These are phyloP conservation scores for Ligdia adustata DNA, from an alignment of 2,888 invertebrate species.

Conservation along the genomic window DNA sequence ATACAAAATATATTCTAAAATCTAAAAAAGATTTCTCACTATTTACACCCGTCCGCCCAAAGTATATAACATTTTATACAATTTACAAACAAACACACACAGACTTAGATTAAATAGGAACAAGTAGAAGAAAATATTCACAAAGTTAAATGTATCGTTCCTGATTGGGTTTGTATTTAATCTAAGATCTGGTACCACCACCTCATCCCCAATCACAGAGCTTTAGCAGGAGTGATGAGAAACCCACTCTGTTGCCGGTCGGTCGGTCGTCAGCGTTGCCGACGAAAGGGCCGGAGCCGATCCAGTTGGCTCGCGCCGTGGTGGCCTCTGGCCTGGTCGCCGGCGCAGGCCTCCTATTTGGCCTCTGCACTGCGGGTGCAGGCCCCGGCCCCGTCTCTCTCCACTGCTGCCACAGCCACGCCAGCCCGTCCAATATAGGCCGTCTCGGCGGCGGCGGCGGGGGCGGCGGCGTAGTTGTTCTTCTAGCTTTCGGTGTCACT, in stretches of 20 bases:
- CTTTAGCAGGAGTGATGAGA: constrained; percentile 73
- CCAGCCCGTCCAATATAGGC: constrained; percentile 82
- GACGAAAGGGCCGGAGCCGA: constrained; percentile 79
- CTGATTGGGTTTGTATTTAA: constrained; percentile 56
- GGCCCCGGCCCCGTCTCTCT: constrained; percentile 78
- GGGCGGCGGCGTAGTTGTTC: constrained; percentile 65
- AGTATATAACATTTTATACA: constrained; percentile 41
- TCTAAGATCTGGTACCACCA: constrained; percentile 67
- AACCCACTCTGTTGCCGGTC: constrained; percentile 78
- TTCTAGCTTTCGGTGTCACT: constrained; percentile 78
- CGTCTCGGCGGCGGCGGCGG: constrained; percentile 71
- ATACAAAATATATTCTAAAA: constrained; percentile 42
- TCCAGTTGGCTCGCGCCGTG: constrained; percentile 70
- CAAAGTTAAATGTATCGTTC: constrained; percentile 38
- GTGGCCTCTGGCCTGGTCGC: constrained; percentile 57
- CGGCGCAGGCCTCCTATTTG: constrained; percentile 42
- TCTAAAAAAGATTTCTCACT: constrained; percentile 45
- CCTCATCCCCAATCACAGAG: constrained; percentile 78
- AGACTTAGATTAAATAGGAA: constrained; percentile 74
- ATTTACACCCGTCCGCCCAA: constrained; percentile 54
- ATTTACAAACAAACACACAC: constrained; percentile 52
- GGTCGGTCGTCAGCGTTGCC: constrained; percentile 75
- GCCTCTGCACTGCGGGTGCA: constrained; percentile 47
- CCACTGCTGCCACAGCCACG: constrained; percentile 85
- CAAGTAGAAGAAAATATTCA: constrained; percentile 43